Evolutionary conservation across 2,888 invertebrate species (phyloP).

Genomic region (Metacarcinus magister): DNA sequence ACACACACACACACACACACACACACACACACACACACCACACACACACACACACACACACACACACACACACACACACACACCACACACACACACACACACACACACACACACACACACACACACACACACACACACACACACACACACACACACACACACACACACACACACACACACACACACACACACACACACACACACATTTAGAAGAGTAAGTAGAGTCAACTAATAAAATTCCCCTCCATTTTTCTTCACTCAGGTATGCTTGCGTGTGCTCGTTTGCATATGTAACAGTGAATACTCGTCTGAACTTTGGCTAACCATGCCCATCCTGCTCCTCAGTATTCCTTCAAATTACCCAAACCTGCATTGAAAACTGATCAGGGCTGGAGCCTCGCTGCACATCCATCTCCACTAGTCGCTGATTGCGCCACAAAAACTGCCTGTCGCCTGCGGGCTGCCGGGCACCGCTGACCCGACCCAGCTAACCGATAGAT

Average conservation of each 20-base stretch:
- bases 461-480: constrained; percentile 18
- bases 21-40: too few species aligned
- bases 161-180: too few species aligned
- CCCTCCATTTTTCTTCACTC: not conserved
- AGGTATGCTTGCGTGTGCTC: not conserved
- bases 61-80: too few species aligned
- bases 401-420: constrained; percentile 28
- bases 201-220: not conserved
- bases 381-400: constrained; percentile 7
- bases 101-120: too few species aligned
- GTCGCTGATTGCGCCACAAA: constrained; percentile 41
- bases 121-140: too few species aligned
- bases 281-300: constrained; percentile 15
- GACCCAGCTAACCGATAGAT: constrained; percentile 28
- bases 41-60: too few species aligned
- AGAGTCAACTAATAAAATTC: not conserved
- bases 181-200: constrained; percentile 7
- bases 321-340: not conserved
- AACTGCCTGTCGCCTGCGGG: not conserved
- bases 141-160: too few species aligned
- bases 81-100: too few species aligned
- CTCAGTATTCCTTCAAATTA: constrained; percentile 33
- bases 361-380: constrained; percentile 31
- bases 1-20: too few species aligned
- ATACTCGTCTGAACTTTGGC: not conserved